Base-by-base conservation (phyloP, 2,113 vertebrate species). In the Cynoglossus semilaevis region DNA sequence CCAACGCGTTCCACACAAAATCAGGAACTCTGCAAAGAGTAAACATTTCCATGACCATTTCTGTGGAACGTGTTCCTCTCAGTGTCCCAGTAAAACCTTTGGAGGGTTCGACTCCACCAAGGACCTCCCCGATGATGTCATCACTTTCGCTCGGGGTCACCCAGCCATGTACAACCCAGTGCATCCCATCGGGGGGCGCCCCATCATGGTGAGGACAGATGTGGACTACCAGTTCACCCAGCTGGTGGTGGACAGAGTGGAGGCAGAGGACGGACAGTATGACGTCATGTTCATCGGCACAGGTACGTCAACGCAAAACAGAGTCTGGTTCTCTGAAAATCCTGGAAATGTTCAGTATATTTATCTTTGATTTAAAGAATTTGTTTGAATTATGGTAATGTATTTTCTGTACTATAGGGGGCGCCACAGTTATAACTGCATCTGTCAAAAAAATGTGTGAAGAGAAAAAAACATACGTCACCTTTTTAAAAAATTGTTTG, bases 221-320 rank as follows among this genome's bases (percentile, higher is more conserved):
- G 93, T 96, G 51, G 95, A 95, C 81, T 97, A 97, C 83, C 97
- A 98, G 81, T 99, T 98, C 86, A 93, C 93, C n/a, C 97, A 98
- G 85, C 94, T 99, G 37, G 96, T 98, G 35, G 95, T 99, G 38
- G 97, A 99, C 85, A 87, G 95, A 58, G 97, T 98, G 8, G 97
- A 98, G 8, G 97, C 97, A 7, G 97, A 98, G 73, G 97, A 99
- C 9, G 97, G 97, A 11, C 96, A 98, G 8, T 99, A 98, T 2
- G 96, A 99, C 7, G 97, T 99, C 81, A 95, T 99, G 95, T 99
- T 99, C 86, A 98, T 99, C 5, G 97, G 96, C 81, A 99, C 97
- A 92, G 97, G 97, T 95, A 81, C 44, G 1, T 34, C 46, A n/a
- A 40, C 44, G 1, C 40, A 49, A n/a, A 40, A 13, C 7, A 1